phyloP scores from a whole-genome alignment of 92 coral and sea anemone species.

The Meandrina meandrites region DNA sequence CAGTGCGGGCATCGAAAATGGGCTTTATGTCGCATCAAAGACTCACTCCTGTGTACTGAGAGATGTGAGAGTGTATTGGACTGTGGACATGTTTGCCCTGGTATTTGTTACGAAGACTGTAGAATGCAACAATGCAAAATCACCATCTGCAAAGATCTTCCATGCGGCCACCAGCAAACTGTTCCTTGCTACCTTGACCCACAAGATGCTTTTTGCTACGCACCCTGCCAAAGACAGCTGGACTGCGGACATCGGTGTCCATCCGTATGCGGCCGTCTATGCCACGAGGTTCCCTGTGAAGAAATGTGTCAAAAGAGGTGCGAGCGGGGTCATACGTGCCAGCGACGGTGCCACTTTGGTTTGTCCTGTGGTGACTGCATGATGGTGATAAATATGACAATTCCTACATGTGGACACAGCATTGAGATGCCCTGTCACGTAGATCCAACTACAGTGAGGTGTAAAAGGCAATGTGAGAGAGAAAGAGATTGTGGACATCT shows the following conservation, averaged over 20 bases:
- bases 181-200: constrained; percentile 34
- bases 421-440: constrained; percentile 36
- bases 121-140: neutral
- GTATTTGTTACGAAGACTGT: constrained; percentile 33
- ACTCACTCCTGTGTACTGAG: neutral
- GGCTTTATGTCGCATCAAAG: constrained; percentile 5
- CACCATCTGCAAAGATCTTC: neutral
- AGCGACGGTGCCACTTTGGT: constrained; percentile 55
- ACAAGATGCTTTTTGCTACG: neutral
- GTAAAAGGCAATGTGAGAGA: constrained; percentile 52
- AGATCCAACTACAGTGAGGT: constrained; percentile 15
- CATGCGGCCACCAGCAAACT: constrained; percentile 56
- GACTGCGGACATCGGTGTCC: constrained; percentile 24
- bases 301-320: constrained; percentile 38
- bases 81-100: constrained; percentile 30
- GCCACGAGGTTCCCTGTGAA: constrained; percentile 11
- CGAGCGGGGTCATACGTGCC: constrained; percentile 53
- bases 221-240: constrained; percentile 11
- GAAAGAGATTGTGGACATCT: constrained; percentile 48
- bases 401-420: constrained; percentile 66
- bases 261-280: neutral
- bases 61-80: neutral
- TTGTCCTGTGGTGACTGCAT: constrained; percentile 47
- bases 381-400: constrained; percentile 17
- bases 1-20: neutral